phyloP scores from a whole-genome alignment of 64 coral and sea anemone species.

The Pocillopora verrucosa region DNA sequence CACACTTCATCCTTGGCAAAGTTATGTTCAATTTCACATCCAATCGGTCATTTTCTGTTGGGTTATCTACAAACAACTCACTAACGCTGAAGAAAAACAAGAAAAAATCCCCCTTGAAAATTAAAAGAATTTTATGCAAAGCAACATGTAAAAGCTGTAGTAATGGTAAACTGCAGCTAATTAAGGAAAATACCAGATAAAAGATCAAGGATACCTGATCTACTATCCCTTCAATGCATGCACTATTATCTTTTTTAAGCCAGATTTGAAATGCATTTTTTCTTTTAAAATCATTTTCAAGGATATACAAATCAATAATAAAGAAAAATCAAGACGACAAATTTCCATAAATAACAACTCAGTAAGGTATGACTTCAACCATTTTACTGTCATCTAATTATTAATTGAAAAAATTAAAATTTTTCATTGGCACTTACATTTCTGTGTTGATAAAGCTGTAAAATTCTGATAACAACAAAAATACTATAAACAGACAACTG shows the following conservation, averaged over 20 bases:
- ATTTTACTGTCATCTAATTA: too few relatives aligned
- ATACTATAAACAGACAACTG: conserved; percentile 79
- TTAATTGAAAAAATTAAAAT: neutral
- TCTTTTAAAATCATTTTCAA: too few relatives aligned
- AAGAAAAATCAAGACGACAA: too few relatives aligned
- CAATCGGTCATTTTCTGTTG: conserved; percentile 76
- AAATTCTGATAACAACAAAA: conserved; percentile 96
- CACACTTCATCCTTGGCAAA: conserved; percentile 93
- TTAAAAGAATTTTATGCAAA: neutral
- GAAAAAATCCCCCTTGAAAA: neutral
- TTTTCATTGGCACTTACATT: conserved; percentile 67
- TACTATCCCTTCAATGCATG: too few relatives aligned
- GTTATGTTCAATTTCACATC: conserved; percentile 83
- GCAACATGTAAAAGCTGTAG: neutral
- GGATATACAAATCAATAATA: too few relatives aligned
- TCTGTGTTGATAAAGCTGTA: conserved; percentile 97
- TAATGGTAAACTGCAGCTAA: too few relatives aligned
- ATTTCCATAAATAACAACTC: too few relatives aligned
- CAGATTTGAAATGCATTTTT: too few relatives aligned
- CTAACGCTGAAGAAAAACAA: conserved; percentile 67
- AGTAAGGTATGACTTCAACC: too few relatives aligned
- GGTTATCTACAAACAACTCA: conserved; percentile 98
- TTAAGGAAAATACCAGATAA: too few relatives aligned
- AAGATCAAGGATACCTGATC: too few relatives aligned
- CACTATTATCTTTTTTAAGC: too few relatives aligned